Base-by-base conservation (phyloP, 2,797 vertebrate species). In the Pseudopleuronectes americanus region DNA sequence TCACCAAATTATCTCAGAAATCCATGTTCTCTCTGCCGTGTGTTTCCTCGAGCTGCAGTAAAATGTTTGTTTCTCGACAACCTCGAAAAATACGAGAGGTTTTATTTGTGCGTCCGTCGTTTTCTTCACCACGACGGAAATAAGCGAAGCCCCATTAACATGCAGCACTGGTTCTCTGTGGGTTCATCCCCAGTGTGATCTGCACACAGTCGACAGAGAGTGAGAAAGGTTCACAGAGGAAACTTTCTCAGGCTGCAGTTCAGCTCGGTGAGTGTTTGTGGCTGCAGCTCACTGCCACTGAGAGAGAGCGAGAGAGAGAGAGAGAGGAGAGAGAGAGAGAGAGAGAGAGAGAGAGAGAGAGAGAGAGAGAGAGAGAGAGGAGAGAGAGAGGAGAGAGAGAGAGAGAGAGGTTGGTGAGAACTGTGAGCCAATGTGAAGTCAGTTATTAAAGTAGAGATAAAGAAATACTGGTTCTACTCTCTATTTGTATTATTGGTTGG, bases 141-240 rank as follows among this genome's bases (percentile, higher is more conserved):
- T 41, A 52, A 70, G 57, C 7, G 22, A 7, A 58, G 33, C 3
- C 2, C 13, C 57, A 73, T 87, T 81, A 75, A 74, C 68, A 85
- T 76, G 71, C 57, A 68, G 58, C 41, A 12, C 59, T 1, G 43
- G 31, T 59, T 70, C 53, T 71, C 28, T 4, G 22, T 19, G 61
- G 68, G 80, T 80, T 89, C 64, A 80, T 67, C 65, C 61, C 54
- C 28, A 63, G 76, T 68, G 80, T 72, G 68, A 79, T 57, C 51
- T 47, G 69, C 43, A 38, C 5, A 59, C 22, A 71, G 17, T 57
- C 68, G 69, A 31, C 60, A 0, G 8, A 71, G 76, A 79, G 62
- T 45, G 51, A 22, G 13, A 64, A 17, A 57, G 79, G 55, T 74
- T 83, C 71, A 74, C 58, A 1, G 0, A 21, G 64, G 71, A 73